phyloP scores from a whole-genome alignment of 1,140 invertebrate genomes.

The Lineus longissimus region DNA sequence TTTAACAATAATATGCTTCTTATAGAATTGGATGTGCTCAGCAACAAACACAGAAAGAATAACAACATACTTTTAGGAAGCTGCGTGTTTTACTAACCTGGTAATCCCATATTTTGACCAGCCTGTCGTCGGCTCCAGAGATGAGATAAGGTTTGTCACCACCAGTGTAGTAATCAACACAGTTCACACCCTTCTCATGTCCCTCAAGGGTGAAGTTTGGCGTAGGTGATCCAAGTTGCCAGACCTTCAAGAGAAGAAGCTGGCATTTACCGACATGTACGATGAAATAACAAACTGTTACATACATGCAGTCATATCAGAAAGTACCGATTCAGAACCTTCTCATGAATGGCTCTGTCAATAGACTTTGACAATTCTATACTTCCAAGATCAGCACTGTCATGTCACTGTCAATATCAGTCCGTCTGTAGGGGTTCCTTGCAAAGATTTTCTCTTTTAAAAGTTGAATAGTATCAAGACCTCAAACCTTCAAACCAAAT shows the following conservation, averaged over 20 bases:
- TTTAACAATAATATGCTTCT: no score
- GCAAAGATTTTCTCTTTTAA: no score
- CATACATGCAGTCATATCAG: neutral
- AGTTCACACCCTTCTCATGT: slow-evolving; percentile 98
- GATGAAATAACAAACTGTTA: neutral
- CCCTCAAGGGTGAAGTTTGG: slow-evolving; percentile 98
- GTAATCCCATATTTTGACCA: slow-evolving; percentile 99
- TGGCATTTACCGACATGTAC: neutral
- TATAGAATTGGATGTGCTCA: no score
- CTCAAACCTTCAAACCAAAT: no score
- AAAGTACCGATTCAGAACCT: neutral
- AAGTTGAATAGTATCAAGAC: no score
- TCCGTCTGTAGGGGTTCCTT: no score
- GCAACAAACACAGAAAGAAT: no score
- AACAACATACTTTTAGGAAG: no score
- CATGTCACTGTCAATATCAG: no score
- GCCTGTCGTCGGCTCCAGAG: slow-evolving; percentile 94
- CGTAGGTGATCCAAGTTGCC: slow-evolving; percentile 93
- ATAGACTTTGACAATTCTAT: no score
- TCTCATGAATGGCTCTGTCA: no score
- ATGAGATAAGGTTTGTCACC: slow-evolving; percentile 99
- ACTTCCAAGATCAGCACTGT: no score
- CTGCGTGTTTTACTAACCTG: slow-evolving; percentile 55
- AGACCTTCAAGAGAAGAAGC: slow-evolving; percentile 63
- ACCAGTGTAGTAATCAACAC: slow-evolving; percentile 98